phyloP scores from a whole-genome alignment of 30 jellyfish, hydroid and myxozoan genomes.

The Chrysaora quinquecirrha region DNA sequence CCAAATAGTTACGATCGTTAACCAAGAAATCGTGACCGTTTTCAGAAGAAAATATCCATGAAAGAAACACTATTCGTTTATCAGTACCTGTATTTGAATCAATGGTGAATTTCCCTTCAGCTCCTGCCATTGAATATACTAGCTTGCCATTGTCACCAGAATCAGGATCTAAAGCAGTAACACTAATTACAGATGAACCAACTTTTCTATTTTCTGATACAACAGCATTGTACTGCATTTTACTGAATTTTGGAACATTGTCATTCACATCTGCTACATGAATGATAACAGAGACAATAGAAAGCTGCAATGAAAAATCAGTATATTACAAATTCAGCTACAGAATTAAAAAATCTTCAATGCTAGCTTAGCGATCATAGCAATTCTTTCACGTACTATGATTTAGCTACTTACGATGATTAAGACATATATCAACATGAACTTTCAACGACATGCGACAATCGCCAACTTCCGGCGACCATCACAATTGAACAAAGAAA shows the following conservation, averaged over 20 bases:
- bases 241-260: conserved; percentile 63
- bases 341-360: too few species aligned
- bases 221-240: conserved; percentile 37
- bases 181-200: conserved; percentile 51
- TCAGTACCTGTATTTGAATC: conserved; percentile 30
- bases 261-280: conserved; percentile 60
- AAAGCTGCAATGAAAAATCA: conserved; percentile 1
- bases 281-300: conserved; percentile 53
- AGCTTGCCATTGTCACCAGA: conserved; percentile 47
- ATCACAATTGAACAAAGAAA: too few species aligned
- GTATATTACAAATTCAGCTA: background rate
- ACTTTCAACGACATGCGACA: too few species aligned
- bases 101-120: conserved; percentile 49
- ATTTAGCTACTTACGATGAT: too few species aligned
- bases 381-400: too few species aligned
- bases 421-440: too few species aligned
- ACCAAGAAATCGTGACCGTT: too few species aligned
- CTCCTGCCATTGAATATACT: conserved; percentile 32
- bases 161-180: conserved; percentile 61
- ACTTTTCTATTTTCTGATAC: conserved; percentile 62
- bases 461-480: too few species aligned
- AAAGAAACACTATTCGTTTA: too few species aligned
- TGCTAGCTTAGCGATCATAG: too few species aligned
- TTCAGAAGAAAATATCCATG: too few species aligned
- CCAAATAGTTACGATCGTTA: too few species aligned